These are phyloP conservation scores for Coreoperca whiteheadi DNA, from an alignment of 2,113 vertebrate genomes.

Conservation along the genomic window DNA sequence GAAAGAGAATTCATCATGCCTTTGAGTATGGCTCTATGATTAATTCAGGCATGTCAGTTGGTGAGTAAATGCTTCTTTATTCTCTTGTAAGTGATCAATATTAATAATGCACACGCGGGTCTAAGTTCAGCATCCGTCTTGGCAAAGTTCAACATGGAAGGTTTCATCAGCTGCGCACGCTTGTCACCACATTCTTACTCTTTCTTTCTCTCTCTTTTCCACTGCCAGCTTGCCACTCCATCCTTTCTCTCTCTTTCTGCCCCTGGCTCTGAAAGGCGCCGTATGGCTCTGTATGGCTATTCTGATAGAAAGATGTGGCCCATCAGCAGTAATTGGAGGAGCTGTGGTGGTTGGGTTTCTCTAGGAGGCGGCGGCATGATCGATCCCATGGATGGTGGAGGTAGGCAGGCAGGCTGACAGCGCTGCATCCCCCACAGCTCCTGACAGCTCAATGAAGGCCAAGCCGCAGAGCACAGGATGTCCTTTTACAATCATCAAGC, in stretches of 20 bases:
- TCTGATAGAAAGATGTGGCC: constrained; percentile 70
- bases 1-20: constrained; percentile 69
- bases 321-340: constrained; percentile 80
- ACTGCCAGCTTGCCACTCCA: constrained; percentile 15
- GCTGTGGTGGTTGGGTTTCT: constrained; percentile 71
- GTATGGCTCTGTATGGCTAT: constrained; percentile 50
- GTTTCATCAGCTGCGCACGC: constrained; percentile 50
- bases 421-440: constrained; percentile 55
- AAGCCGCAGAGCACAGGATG: constrained; percentile 50
- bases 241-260: constrained; percentile 29
- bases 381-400: constrained; percentile 62
- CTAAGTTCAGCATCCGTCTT: constrained; percentile 78
- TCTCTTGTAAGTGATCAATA: constrained; percentile 78
- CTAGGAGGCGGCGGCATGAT: constrained; percentile 58
- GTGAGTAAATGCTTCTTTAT: constrained; percentile 83
- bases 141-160: constrained; percentile 73
- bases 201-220: constrained; percentile 49
- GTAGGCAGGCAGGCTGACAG: constrained; percentile 59
- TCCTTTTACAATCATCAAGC: constrained; percentile 61
- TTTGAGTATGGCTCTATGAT: constrained; percentile 76
- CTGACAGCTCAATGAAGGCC: constrained; percentile 65
- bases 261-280: constrained; percentile 47
- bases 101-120: constrained; percentile 81
- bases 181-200: constrained; percentile 66
- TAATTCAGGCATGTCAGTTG: constrained; percentile 81